Percentiles rank a stretch among this genome's conserved stretches.
These are phyloP conservation scores for Phoeniculus purpureus DNA, from an alignment of 2,797 vertebrate species.

Conservation along the genomic window DNA sequence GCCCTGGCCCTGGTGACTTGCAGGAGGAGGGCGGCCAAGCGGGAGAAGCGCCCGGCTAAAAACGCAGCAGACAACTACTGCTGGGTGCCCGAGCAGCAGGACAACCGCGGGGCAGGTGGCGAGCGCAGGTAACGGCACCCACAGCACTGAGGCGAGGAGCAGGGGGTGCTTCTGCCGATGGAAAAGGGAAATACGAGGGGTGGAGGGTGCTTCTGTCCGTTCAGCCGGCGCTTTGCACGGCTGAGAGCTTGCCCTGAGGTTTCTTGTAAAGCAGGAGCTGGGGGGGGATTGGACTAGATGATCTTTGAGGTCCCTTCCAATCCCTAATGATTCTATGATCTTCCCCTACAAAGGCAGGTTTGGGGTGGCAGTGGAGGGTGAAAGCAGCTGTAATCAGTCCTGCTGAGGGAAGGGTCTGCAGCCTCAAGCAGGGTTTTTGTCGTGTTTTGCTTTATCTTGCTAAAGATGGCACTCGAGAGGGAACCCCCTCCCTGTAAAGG, in stretches of 20 bases:
- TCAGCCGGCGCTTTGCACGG: rapidly evolving
- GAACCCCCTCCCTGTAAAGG: neutral
- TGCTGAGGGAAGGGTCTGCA: neutral
- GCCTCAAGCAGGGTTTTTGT: neutral
- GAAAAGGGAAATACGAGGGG: neutral
- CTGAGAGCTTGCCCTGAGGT: neutral
- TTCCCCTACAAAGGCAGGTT: neutral
- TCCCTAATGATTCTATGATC: too few relatives aligned
- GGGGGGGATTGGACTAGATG: too few relatives aligned
- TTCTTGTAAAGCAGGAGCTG: neutral
- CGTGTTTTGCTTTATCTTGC: neutral
- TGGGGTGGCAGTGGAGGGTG: neutral
- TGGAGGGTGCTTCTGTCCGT: neutral
- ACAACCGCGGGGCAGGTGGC: conserved; percentile 41
- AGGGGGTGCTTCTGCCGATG: neutral
- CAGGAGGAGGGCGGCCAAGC: conserved; percentile 50
- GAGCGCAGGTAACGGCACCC: conserved; percentile 64
- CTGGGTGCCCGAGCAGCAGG: conserved; percentile 72
- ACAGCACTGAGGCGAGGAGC: neutral
- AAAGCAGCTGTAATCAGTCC: neutral
- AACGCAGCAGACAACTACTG: conserved; percentile 68
- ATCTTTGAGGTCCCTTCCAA: too few relatives aligned
- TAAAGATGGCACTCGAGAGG: too few relatives aligned
- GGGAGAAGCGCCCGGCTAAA: conserved; percentile 48
- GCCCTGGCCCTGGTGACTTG: conserved; percentile 54